phyloP scores from a whole-genome alignment of 2,797 vertebrate genomes.

The Otus scops region DNA sequence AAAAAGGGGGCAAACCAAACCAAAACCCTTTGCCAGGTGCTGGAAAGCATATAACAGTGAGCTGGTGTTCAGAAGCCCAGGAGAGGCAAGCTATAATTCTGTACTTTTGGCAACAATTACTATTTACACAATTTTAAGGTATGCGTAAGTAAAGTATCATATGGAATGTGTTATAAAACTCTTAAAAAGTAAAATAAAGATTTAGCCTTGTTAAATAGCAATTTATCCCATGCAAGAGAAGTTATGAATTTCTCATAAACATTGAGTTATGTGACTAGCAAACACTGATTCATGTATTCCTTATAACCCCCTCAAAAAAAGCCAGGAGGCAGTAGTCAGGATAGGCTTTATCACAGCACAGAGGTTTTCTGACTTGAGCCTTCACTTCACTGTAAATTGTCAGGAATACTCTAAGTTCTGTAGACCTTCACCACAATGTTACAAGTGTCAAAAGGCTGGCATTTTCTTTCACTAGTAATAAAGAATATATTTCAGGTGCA shows the following conservation, averaged over 20 bases:
- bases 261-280: not conserved
- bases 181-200: not conserved
- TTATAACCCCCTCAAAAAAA: not conserved
- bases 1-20: not conserved
- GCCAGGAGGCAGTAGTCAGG: not conserved
- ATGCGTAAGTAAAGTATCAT: not conserved
- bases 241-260: not conserved
- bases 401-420: not conserved
- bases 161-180: not conserved
- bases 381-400: not conserved
- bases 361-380: not conserved
- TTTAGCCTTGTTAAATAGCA: not conserved
- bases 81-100: not conserved
- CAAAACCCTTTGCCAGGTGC: not conserved
- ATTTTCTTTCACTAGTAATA: not conserved
- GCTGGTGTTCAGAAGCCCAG: not conserved
- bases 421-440: not conserved
- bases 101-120: not conserved
- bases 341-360: not conserved
- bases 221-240: not conserved
- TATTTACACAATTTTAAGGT: not conserved
- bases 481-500: not conserved
- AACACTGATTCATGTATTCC: not conserved
- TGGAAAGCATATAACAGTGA: not conserved
- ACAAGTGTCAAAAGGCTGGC: not conserved